Evolutionary conservation across 2,113 vertebrate species (phyloP), one percentile per base, ranked within the genome.

Genomic region (Aldabrachelys gigantea): DNA sequence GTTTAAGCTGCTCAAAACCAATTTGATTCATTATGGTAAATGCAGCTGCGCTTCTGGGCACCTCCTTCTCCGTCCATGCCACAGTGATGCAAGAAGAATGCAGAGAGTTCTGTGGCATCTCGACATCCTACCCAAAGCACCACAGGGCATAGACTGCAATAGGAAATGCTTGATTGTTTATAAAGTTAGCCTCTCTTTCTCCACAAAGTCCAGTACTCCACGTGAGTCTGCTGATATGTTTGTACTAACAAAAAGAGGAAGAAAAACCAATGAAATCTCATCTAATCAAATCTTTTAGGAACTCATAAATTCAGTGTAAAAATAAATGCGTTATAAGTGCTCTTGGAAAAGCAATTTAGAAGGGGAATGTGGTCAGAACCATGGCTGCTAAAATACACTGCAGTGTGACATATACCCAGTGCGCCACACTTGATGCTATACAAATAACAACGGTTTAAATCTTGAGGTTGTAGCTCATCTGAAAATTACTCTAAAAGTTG

Each of bases 1-100:
- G 88, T 97, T 97, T 95, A 93, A 96, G 89, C 87, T 94, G 97
- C 95, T 97, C 93, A 86, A 89, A 93, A 92, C 91, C 92, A 95
- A 95, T 91, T 92, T 87, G 89, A 97, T 80, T 97, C 93, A 96
- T 96, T 96, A 96, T 88, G 87, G 85, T 97, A 95, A 97, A 89
- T 47, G 91, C 92, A 93, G 69, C 95, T 91, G 95, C 96, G 97
- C 97, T 98, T 90, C 95, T 96, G 96, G 95, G 96, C 76, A 95
- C 92, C 96, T 95, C 93, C 91, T 82, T 92, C 85, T 96, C 90
- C 27, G n/a, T 84, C 91, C 0, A 2, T 92, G 96, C 96, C 97
- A 96, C 85, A 96, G 94, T 84, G 86, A 97, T 96, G 93, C 44
- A 89, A 92, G 93, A 90, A 92, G 85, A 76, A 12, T 83, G 4